Percentiles rank a stretch among this genome's conserved stretches.
phyloP scores from a whole-genome alignment of 2,113 vertebrate genomes.

The Poeciliopsis turrubarensis region DNA sequence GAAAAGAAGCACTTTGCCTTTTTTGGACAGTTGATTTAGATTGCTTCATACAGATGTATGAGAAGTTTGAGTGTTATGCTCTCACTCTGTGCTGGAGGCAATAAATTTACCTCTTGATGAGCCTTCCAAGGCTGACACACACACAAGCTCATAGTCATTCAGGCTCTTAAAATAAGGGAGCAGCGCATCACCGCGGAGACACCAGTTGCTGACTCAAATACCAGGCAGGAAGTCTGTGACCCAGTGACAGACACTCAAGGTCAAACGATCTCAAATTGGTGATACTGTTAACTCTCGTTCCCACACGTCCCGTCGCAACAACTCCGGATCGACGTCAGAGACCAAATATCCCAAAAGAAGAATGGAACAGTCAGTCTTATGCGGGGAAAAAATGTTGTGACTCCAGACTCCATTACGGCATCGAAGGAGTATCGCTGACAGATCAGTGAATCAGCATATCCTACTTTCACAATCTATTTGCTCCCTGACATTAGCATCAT shows the following conservation, averaged over 20 bases:
- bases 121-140: slow-evolving; percentile 18
- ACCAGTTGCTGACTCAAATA: slow-evolving; percentile 47
- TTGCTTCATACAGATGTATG: slow-evolving; percentile 37
- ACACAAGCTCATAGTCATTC: not conserved
- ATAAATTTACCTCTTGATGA: slow-evolving; percentile 30
- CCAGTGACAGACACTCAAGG: slow-evolving; percentile 50
- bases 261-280: slow-evolving; percentile 20
- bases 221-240: slow-evolving; percentile 64
- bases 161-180: slow-evolving; percentile 38
- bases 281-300: not conserved
- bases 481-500: not conserved
- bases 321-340: not conserved
- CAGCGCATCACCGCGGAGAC: slow-evolving; percentile 40
- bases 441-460: slow-evolving; percentile 43
- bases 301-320: not conserved
- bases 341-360: slow-evolving; percentile 16
- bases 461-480: not conserved
- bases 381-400: slow-evolving; percentile 14
- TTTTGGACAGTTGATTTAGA: slow-evolving; percentile 51
- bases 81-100: slow-evolving; percentile 6
- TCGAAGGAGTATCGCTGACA: slow-evolving; percentile 10
- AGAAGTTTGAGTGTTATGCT: slow-evolving; percentile 24
- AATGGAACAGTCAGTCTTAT: slow-evolving; percentile 27
- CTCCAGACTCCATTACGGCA: slow-evolving; percentile 26
- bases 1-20: slow-evolving; percentile 56